Conservation (phyloP, 2,113 vertebrate species). For the Cebidichthys violaceus region DNA sequence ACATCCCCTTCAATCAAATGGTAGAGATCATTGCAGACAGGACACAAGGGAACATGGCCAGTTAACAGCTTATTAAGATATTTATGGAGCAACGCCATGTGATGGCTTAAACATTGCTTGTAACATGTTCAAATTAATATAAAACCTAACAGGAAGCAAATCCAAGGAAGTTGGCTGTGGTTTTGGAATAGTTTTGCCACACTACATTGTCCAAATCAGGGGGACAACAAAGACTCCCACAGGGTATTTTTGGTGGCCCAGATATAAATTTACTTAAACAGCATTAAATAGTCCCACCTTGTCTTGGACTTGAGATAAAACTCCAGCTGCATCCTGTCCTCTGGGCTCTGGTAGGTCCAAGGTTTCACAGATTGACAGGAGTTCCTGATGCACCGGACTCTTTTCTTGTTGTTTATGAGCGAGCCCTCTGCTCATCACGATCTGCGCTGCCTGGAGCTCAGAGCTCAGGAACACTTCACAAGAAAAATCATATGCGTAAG, state of each 20-base stretch:
- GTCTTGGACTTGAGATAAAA: slow-evolving; percentile 85
- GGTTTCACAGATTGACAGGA: slow-evolving; percentile 84
- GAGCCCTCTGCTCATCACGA: slow-evolving; percentile 81
- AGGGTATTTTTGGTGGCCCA: too few species aligned
- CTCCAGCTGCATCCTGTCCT: slow-evolving; percentile 73
- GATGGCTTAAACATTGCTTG: not conserved
- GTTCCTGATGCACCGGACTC: slow-evolving; percentile 81
- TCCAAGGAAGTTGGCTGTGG: not conserved
- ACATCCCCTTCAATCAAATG: not conserved
- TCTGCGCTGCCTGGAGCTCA: slow-evolving; percentile 94
- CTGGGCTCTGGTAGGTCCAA: slow-evolving; percentile 84
- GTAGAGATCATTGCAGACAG: not conserved
- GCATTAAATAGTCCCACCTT: slow-evolving; percentile 83
- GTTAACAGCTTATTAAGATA: not conserved
- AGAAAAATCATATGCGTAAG: not conserved
- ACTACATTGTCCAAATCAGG: not conserved
- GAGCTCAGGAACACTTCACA: slow-evolving; percentile 92
- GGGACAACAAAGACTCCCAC: not conserved
- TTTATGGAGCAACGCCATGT: not conserved
- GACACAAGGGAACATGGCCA: not conserved
- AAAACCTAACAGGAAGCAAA: not conserved
- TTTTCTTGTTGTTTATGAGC: slow-evolving; percentile 74
- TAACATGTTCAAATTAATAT: not conserved
- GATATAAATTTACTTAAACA: not conserved
- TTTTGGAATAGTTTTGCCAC: too few species aligned